Conservation (phyloP, 2,888 invertebrate genomes). For the Lomographa bimaculata region DNA sequence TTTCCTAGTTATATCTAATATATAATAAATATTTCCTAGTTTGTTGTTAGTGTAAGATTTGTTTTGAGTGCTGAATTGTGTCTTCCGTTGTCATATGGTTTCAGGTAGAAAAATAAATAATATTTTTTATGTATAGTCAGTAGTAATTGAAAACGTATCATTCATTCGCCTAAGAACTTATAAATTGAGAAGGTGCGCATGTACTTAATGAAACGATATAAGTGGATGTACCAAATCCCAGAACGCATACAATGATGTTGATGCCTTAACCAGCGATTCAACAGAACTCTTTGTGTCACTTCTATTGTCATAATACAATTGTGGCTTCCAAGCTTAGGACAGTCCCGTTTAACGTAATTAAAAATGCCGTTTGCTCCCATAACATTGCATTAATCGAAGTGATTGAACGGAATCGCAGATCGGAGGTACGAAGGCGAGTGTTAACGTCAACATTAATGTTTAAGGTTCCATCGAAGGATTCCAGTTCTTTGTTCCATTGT, state of each 20-base stretch:
- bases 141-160: too few relatives aligned
- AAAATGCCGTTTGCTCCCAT: neutral
- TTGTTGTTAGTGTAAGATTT: too few relatives aligned
- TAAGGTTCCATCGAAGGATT: constrained; percentile 4
- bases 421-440: constrained; percentile 8
- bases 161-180: too few relatives aligned
- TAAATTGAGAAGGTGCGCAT: too few relatives aligned
- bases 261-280: constrained; percentile 39
- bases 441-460: constrained; percentile 14
- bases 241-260: constrained; percentile 66
- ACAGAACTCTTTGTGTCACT: constrained; percentile 57
- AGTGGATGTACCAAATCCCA: constrained; percentile 47
- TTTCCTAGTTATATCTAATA: too few relatives aligned
- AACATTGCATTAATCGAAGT: constrained; percentile 4
- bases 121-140: too few relatives aligned
- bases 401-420: constrained; percentile 3
- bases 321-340: neutral
- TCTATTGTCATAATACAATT: constrained; percentile 52
- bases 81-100: too few relatives aligned
- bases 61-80: too few relatives aligned
- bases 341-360: neutral
- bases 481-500: constrained; percentile 14
- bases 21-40: too few relatives aligned
- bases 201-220: too few relatives aligned
- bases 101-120: too few relatives aligned